Conservation (phyloP, 2,888 invertebrate species). For the Synanthedon vespiformis region DNA sequence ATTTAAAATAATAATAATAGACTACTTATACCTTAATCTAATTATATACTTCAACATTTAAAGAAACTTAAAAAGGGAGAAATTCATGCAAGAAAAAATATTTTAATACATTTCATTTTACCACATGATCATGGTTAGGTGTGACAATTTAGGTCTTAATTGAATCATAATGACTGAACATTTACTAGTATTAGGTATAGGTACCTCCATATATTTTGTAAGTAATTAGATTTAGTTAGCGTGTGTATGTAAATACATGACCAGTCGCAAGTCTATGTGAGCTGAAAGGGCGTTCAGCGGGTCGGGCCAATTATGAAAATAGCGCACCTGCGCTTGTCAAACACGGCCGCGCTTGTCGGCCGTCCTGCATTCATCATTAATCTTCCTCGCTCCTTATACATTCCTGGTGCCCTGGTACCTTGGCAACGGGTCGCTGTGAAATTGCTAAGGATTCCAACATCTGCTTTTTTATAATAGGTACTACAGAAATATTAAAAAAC, state of each 20-base stretch:
- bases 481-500: too few species aligned
- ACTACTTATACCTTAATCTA: too few species aligned
- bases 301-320: constrained; percentile 70
- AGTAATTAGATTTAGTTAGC: not conserved
- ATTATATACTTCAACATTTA: too few species aligned
- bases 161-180: too few species aligned
- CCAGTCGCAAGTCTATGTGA: constrained; percentile 25
- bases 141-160: not conserved
- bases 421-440: constrained; percentile 15
- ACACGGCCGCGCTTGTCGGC: constrained; percentile 62
- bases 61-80: too few species aligned
- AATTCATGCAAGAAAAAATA: too few species aligned
- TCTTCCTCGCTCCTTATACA: constrained; percentile 61
- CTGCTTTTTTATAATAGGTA: too few species aligned
- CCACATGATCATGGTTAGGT: not conserved
- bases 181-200: too few species aligned
- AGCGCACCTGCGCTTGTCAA: constrained; percentile 69
- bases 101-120: too few species aligned
- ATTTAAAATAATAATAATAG: too few species aligned
- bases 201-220: too few species aligned
- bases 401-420: constrained; percentile 45
- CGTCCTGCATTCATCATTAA: constrained; percentile 51
- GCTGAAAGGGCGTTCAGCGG: constrained; percentile 51
- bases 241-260: constrained; percentile 9
- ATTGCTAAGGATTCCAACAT: constrained; percentile 19